These are phyloP conservation scores for Pogoniulus pusillus DNA, from an alignment of 2,797 vertebrate genomes.

Conservation along the genomic window DNA sequence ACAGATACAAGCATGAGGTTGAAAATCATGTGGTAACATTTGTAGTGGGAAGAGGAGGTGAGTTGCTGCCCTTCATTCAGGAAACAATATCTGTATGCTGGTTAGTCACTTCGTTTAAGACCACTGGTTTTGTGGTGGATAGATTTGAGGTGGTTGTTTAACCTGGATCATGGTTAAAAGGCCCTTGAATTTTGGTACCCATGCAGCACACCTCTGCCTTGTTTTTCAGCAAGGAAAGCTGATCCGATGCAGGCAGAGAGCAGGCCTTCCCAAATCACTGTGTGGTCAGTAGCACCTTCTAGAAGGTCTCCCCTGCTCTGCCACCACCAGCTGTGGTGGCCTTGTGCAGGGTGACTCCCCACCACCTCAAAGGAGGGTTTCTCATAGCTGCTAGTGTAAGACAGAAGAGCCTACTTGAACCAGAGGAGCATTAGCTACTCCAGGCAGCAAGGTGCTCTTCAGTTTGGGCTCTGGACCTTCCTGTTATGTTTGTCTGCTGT, in stretches of 20 bases:
- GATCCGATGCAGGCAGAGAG: background rate
- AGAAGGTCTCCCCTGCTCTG: background rate
- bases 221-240: background rate
- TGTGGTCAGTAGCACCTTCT: background rate
- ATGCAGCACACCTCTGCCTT: background rate
- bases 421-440: background rate
- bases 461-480: background rate
- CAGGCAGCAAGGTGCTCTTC: fast-evolving
- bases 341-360: background rate
- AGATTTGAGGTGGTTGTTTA: background rate
- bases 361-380: background rate
- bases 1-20: background rate
- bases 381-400: fast-evolving
- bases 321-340: background rate
- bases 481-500: background rate
- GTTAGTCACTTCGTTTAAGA: background rate
- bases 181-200: background rate
- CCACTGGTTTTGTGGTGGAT: background rate
- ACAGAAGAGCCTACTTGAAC: background rate
- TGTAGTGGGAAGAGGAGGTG: background rate
- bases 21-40: background rate
- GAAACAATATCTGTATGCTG: background rate
- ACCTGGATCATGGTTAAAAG: background rate
- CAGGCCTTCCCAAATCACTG: background rate
- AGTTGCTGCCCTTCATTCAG: background rate